Base-by-base conservation (phyloP, 2,113 vertebrate species). In the Alethe castanea region DNA sequence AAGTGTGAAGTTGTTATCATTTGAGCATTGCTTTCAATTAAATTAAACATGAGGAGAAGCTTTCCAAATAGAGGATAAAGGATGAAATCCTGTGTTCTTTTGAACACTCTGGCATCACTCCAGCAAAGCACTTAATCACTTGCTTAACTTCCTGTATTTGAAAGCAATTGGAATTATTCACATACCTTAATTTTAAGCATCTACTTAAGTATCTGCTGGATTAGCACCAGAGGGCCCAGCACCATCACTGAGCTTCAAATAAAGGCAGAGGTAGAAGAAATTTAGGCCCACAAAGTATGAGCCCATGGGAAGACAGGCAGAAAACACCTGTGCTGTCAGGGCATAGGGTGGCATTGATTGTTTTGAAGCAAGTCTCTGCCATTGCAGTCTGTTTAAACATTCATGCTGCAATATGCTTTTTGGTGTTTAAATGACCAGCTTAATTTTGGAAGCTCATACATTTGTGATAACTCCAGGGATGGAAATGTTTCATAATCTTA, bases 11-110 rank as follows among this genome's bases (percentile, higher is more conserved):
- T 90, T 96, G 87, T 96, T 97, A 96, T 74, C 90, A 74, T 96
- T 94, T 92, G 85, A 86, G 82, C 88, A 88, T 95, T 93, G 85
- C 93, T 96, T 96, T 97, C 93, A 94, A 71, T 97, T 96, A 96
- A 96, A 95, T 96, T 94, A 95, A 97, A 96, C 88, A 90, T 67
- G 72, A 88, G 71, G 76, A 83, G 76, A 93, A 86, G 82, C 89
- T 95, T 93, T 94, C 90, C 82, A 95, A 97, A 92, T 60, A 94
- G 76, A 94, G 74, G 82, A 93, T 93, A 81, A 92, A 92, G 71
- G 67, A 94, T 90, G 79, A 84, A 87, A 81, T 93, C 88, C 72
- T 67, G 60, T 80, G 56, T 89, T 93, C 88, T 93, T 95, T 52
- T 61, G 71, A 96, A 64, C 56, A 36, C n/a, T 67, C 85, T 96